These are phyloP conservation scores for Ahaetulla prasina DNA, from an alignment of 2,113 vertebrate genomes.

Conservation along the genomic window DNA sequence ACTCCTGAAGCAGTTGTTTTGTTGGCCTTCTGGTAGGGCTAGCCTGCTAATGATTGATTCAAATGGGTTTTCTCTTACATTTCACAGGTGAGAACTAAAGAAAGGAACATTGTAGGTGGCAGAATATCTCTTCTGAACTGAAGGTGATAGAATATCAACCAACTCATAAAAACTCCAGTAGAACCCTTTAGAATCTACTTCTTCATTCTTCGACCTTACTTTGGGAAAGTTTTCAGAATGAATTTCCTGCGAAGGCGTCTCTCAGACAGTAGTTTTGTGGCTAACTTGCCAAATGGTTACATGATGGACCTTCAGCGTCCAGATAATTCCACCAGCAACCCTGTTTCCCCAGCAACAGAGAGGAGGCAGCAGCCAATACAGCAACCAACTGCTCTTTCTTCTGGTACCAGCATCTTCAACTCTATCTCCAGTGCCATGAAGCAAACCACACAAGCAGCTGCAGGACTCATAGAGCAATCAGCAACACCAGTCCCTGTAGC, in stretches of 20 bases:
- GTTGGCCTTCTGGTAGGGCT: background rate
- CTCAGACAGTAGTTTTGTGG: constrained; percentile 95
- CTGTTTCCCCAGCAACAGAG: constrained; percentile 79
- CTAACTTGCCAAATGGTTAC: constrained; percentile 95
- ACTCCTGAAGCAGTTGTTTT: background rate
- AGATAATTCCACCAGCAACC: constrained; percentile 80
- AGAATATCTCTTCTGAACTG: background rate
- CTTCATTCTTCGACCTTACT: rapidly evolving
- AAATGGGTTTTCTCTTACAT: background rate
- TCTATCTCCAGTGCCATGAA: constrained; percentile 95
- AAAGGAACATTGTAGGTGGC: background rate
- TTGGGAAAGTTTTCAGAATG: constrained; percentile 66
- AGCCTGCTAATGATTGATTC: background rate
- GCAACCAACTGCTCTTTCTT: constrained; percentile 56
- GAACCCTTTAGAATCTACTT: background rate
- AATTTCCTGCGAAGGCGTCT: constrained; percentile 95
- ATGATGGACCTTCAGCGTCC: constrained; percentile 92
- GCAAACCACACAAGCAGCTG: constrained; percentile 66
- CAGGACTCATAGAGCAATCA: constrained; percentile 73
- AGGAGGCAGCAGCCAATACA: constrained; percentile 72
- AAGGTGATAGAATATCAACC: background rate
- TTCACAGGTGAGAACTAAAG: constrained; percentile 7
- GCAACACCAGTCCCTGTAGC: constrained; percentile 53
- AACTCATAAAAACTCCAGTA: background rate
- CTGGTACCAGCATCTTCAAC: constrained; percentile 83